Evolutionary conservation across 2,797 vertebrate species (phyloP).

Genomic region (Sebastes diploproa): DNA sequence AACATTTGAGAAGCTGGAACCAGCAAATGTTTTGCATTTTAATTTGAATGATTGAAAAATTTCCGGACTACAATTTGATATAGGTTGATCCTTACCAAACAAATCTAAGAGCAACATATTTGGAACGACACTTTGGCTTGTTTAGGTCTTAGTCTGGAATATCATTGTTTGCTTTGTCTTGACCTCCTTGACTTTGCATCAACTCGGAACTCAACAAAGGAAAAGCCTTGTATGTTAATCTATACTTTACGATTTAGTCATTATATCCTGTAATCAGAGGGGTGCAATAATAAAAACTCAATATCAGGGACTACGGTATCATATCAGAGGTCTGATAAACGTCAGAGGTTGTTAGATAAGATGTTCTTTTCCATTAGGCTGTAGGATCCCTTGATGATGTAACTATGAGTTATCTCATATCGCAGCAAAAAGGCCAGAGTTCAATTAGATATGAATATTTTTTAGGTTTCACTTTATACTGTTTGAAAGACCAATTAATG

Average conservation of each 20-base stretch:
- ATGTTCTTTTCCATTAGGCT: slow-evolving; percentile 8
- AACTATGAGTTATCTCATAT: neutral
- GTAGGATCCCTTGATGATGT: neutral
- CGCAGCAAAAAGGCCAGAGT: neutral
- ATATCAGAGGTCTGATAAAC: slow-evolving; percentile 17
- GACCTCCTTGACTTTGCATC: neutral
- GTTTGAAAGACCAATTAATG: neutral
- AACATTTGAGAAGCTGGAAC: neutral
- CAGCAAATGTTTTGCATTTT: neutral
- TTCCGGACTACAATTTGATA: neutral
- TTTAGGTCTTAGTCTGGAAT: neutral
- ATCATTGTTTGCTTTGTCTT: neutral
- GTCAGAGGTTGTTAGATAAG: slow-evolving; percentile 18
- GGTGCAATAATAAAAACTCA: neutral
- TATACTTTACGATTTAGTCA: neutral
- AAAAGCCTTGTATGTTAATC: neutral
- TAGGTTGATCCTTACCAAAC: neutral
- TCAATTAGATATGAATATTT: neutral
- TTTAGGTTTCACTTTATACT: neutral
- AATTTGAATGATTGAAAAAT: neutral
- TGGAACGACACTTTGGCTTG: neutral
- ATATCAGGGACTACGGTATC: neutral
- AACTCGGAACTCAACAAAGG: neutral
- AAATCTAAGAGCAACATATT: neutral
- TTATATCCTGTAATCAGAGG: neutral